These are phyloP conservation scores for Calameuta filiformis DNA, from an alignment of 2,888 invertebrate species.

Conservation along the genomic window DNA sequence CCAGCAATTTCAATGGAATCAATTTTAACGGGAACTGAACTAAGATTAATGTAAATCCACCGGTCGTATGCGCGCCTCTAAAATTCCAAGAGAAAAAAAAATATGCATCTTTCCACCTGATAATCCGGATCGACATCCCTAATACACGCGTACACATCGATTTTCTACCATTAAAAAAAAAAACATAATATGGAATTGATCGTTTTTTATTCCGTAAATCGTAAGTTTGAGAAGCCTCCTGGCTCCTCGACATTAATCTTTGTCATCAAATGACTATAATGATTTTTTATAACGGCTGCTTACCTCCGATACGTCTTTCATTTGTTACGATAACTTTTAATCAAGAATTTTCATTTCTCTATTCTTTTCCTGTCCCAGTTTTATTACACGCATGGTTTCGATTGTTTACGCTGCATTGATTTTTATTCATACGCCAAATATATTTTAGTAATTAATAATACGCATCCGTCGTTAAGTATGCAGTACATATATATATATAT, in stretches of 20 bases:
- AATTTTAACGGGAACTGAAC: background rate
- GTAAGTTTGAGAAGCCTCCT: conserved; percentile 40
- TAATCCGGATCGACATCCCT: conserved; percentile 7
- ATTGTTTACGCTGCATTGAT: conserved; percentile 3
- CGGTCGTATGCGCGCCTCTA: background rate
- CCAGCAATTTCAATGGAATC: background rate
- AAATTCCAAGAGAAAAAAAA: background rate
- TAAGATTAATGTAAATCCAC: background rate
- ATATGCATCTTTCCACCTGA: conserved; percentile 12
- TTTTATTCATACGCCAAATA: conserved; percentile 5
- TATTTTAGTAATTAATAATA: background rate
- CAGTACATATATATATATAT: background rate
- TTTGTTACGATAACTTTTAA: conserved; percentile 34
- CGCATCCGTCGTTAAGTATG: background rate
- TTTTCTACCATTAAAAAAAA: conserved; percentile 47
- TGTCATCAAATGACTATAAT: conserved; percentile 62
- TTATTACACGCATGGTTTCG: background rate
- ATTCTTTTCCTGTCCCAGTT: background rate
- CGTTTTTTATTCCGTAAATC: conserved; percentile 49
- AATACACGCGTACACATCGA: conserved; percentile 29
- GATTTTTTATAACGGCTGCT: conserved; percentile 42
- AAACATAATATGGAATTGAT: conserved; percentile 53
- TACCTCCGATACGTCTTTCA: conserved; percentile 33
- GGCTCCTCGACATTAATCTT: conserved; percentile 42
- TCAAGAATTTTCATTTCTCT: conserved; percentile 4